Percentiles rank a stretch among this genome's conserved stretches.
Evolutionary conservation across 2,797 vertebrate genomes (phyloP).

Genomic region (Champsocephalus esox): DNA sequence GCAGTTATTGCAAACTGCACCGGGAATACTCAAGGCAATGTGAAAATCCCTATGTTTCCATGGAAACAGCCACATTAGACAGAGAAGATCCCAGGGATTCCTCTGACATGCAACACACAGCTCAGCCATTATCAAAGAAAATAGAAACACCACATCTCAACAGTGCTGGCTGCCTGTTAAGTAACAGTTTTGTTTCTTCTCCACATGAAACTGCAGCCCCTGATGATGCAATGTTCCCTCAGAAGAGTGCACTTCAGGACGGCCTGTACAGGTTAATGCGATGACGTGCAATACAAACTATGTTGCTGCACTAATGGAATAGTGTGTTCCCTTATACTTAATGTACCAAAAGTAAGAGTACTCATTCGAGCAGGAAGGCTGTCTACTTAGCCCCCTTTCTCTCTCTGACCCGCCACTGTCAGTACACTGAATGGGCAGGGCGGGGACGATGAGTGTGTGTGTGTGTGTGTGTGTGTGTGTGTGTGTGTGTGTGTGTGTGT

Average conservation of each 20-base stretch:
- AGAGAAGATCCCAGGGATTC: slow-evolving; percentile 77
- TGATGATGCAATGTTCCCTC: slow-evolving; percentile 18
- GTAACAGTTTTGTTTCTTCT: slow-evolving; percentile 39
- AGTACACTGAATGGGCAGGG: slow-evolving; percentile 67
- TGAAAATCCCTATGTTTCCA: slow-evolving; percentile 73
- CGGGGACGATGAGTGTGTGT: slow-evolving; percentile 43
- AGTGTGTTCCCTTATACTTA: not conserved
- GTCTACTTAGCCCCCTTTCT: slow-evolving; percentile 68
- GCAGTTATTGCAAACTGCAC: slow-evolving; percentile 43
- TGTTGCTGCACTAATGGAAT: not conserved
- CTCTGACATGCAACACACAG: slow-evolving; percentile 59
- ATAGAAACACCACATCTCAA: slow-evolving; percentile 32
- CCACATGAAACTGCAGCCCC: slow-evolving; percentile 21
- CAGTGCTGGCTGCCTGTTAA: slow-evolving; percentile 27
- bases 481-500: not conserved
- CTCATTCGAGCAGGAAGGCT: slow-evolving; percentile 38
- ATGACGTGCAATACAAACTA: not conserved
- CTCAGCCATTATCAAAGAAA: slow-evolving; percentile 11
- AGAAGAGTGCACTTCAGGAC: slow-evolving; percentile 6
- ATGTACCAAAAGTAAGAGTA: no score
- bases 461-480: not conserved
- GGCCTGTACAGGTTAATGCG: not conserved
- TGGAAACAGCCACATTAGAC: slow-evolving; percentile 74
- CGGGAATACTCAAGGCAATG: slow-evolving; percentile 46
- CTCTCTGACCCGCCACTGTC: slow-evolving; percentile 74